Evolutionary conservation across 2,797 vertebrate genomes (phyloP), one percentile per base, ranked within the genome.

Genomic region (Epinephelus awoara): DNA sequence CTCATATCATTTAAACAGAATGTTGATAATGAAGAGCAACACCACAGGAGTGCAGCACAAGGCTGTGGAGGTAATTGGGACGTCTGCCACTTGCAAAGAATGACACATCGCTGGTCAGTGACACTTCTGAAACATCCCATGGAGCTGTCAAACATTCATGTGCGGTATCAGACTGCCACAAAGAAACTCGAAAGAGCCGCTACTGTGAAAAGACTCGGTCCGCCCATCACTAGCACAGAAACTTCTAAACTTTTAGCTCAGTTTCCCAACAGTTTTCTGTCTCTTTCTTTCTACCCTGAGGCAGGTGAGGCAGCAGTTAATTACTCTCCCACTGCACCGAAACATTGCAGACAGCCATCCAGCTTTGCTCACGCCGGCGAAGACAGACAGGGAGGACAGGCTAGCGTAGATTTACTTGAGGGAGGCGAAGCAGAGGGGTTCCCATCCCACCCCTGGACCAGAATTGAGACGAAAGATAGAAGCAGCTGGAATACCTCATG

Each of bases 231-330:
- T 10, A 42, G 50, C 34, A 19, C 68, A 56, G 42, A 47, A 62
- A 56, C 46, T 19, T 79, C 63, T 59, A 76, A 49, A 27, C 27
- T 71, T 67, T 23, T 38, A 34, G 10, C 69, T 74, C 25, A 13
- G 50, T 73, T 42, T 74, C 17, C 77, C 46, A 19, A 11, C 63
- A 52, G 67, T 47, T 68, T 55, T 68, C 66, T 64, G 23, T 77
- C 52, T 71, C 23, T 81, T 70, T 77, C 54, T 54, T 76, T 71
- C 19, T 62, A 0, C 79, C 87, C 78, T 17, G 10, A 75, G 65
- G 85, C 82, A 77, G 73, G 67, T 76, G 79, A 90, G 66, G 67
- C 70, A 77, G 80, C 74, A 46, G 38, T 84, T 89, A 80, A 88
- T 92, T 70, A 88, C 65, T 72, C 77, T 70, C 74, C 77, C 52